Base-by-base conservation (phyloP, 2,888 invertebrate species). In the Microchrysa polita region DNA sequence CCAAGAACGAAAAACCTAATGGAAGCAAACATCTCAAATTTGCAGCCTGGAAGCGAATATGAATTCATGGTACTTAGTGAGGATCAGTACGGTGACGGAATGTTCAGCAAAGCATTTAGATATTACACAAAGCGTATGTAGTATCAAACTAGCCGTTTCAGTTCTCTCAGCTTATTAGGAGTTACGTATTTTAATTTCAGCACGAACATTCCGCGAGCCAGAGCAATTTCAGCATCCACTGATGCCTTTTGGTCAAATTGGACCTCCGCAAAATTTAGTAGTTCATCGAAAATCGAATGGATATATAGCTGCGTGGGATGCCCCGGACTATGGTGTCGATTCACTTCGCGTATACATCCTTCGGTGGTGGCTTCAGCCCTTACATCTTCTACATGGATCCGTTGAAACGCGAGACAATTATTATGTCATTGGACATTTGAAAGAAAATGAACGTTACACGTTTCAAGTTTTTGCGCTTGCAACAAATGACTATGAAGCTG, bases 11-110 rank as follows among this genome's bases (percentile, higher is more conserved):
- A 90, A 72, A 90, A 90, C 78, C 87, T 90, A 63, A 91, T 93
- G 73, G 92, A 92, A 81, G 92, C 94, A 61, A 94, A 94, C 9
- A 88, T 97, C 75, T 88, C 89, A 77, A 91, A 92, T 78, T 87
- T 97, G 78, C 87, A 88, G 75, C 90, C 95, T 20, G 92, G 86
- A 76, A 88, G 91, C 22, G 90, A 92, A 81, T 97, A 97, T 84
- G 96, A 97, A 85, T 91, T 97, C 81, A 94, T 95, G 89, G 93
- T 97, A 63, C 88, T 95, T 65, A 92, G 95, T 78, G 92, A 94
- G 83, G 96, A 97, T 84, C 89, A 92, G 80, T 88, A 90, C 75
- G 96, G 96, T 7, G 95, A 96, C 80, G 96, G 96, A 23, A 91
- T 95, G 86, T 95, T 95, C 82, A 96, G 96, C 84, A 93, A 94